Conservation (phyloP, 2,113 vertebrate species). For the Burhinus oedicnemus region DNA sequence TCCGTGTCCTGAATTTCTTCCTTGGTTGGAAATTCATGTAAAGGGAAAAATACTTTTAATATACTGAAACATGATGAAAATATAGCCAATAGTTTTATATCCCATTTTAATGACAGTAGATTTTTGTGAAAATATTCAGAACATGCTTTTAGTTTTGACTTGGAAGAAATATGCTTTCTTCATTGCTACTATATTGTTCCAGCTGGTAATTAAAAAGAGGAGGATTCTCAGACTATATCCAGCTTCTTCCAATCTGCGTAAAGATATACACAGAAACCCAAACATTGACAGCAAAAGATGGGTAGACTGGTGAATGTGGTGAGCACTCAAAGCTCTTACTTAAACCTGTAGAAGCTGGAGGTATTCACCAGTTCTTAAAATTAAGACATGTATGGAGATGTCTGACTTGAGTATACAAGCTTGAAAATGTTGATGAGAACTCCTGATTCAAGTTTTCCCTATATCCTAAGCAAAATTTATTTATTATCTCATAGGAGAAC, state of each 20-base stretch:
- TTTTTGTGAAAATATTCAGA: not conserved
- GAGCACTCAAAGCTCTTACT: not conserved
- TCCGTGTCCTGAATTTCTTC: not conserved
- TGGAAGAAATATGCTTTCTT: not conserved
- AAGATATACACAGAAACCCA: not conserved
- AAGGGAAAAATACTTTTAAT: not conserved
- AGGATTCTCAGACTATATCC: not conserved
- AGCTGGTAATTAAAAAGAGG: not conserved
- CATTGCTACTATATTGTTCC: not conserved
- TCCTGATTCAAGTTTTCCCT: not conserved
- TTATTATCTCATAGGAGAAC: not conserved
- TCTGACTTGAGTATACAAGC: not conserved
- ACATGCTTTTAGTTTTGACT: not conserved
- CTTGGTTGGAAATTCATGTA: not conserved
- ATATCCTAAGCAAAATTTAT: not conserved
- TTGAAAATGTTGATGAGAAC: not conserved
- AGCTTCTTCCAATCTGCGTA: not conserved
- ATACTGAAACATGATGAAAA: not conserved
- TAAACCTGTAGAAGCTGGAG: not conserved
- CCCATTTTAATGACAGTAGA: not conserved
- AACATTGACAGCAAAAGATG: not conserved
- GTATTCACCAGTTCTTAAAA: not conserved
- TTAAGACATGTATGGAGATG: not conserved
- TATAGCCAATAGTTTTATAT: not conserved
- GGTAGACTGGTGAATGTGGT: not conserved